Percentiles rank a stretch among this genome's conserved stretches.
Conservation (phyloP, 2,113 vertebrate genomes). For the Ahaetulla prasina region DNA sequence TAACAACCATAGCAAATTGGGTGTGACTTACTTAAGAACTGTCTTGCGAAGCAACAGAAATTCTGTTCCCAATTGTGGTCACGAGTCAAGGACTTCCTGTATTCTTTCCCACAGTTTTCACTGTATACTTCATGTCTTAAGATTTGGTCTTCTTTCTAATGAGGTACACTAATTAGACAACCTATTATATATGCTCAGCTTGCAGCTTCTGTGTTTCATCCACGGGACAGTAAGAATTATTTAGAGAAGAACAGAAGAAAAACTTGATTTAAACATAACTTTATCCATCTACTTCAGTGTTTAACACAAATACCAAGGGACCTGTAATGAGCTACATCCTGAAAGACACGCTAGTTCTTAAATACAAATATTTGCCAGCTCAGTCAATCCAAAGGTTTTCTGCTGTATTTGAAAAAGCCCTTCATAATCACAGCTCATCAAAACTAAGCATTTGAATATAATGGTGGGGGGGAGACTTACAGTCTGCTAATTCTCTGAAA, state of each 20-base stretch:
- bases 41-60: background rate
- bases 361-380: background rate
- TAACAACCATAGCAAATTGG: background rate
- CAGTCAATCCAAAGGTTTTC: rapidly evolving
- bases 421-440: background rate
- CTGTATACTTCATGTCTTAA: background rate
- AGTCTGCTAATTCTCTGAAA: background rate
- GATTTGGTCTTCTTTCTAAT: constrained; percentile 6
- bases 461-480: background rate
- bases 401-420: background rate
- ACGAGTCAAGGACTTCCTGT: background rate
- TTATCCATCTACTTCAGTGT: background rate
- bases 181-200: background rate
- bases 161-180: background rate
- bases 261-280: background rate
- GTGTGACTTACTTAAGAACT: background rate
- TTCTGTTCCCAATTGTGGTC: background rate
- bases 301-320: background rate
- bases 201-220: constrained; percentile 8
- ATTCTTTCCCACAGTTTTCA: constrained; percentile 1
- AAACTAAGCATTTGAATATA: constrained; percentile 15
- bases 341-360: rapidly evolving
- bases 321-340: background rate
- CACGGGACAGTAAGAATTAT: background rate
- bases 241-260: background rate